Base-by-base conservation (phyloP, 2,113 vertebrate species). In the Bucco capensis region DNA sequence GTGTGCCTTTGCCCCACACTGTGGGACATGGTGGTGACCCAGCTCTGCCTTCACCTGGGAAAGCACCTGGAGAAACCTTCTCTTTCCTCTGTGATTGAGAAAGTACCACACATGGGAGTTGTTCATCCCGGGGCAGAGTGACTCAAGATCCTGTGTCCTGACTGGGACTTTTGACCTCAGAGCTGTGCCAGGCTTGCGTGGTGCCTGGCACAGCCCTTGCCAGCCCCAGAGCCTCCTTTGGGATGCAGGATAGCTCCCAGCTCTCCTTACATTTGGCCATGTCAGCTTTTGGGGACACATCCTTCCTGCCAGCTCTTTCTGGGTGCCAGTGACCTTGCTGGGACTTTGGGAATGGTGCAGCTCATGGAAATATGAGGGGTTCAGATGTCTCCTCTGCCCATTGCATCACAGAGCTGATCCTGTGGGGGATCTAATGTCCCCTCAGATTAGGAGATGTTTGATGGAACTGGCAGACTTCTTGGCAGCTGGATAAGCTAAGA, bases 131-230 rank as follows among this genome's bases (percentile, higher is more conserved):
- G 78, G 21, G 35, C 12, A 3, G 5, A 3, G 11, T 95, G 94
- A 95, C 90, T 94, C 94, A 94, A 35, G 78, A 30, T 66, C 85
- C 74, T 44, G 65, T 70, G 90, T 70, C 90, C 88, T 76, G 40
- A 33, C 81, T 1, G 1, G 21, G 16, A 80, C 88, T 82, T 87
- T 13, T 89, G 85, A 91, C 91, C 94, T 94, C 2, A 3, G 50
- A 73, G 28, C 47, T 40, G 65, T 74, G 74, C 78, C 85, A 70
- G 69, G 19, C 8, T 56, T 12, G 0, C 23, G 2, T 17, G 3
- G 46, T 60, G 72, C 44, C 79, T 8, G 4, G 35, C 54, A 18
- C 35, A 15, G 70, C 57, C 38, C 49, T 67, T 30, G 22, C 30
- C 56, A 71, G 23, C 27, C 42, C 35, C 1, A 1, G 28, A 23